Evolutionary conservation across 2,113 vertebrate species (phyloP).

Genomic region (Elachura formosa): DNA sequence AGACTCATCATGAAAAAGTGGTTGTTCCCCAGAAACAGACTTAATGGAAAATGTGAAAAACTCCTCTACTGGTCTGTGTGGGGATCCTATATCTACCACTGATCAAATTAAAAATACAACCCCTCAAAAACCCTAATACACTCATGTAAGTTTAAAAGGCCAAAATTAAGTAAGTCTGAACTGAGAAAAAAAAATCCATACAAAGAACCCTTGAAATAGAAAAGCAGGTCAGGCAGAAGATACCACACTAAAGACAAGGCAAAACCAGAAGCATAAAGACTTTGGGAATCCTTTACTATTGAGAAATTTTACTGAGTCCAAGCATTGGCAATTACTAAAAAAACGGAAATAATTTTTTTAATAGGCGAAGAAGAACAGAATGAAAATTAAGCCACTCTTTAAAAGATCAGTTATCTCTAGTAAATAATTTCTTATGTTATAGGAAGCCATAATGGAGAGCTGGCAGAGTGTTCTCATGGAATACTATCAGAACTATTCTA

Average conservation of each 20-base stretch:
- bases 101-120: neutral
- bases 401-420: neutral
- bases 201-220: neutral
- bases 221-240: neutral
- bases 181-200: no score
- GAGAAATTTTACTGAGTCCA: neutral
- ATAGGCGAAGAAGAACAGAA: neutral
- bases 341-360: neutral
- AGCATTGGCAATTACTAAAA: neutral
- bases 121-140: neutral
- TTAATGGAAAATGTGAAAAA: neutral
- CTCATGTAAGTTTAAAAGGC: fast-evolving
- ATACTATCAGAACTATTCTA: neutral
- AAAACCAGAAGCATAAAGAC: neutral
- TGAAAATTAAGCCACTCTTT: neutral
- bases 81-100: neutral
- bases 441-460: neutral
- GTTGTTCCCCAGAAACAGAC: neutral
- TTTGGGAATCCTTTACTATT: neutral
- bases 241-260: neutral
- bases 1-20: neutral
- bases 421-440: neutral
- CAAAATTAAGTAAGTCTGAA: neutral
- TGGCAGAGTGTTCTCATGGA: neutral
- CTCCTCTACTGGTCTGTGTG: fast-evolving